Base-by-base conservation (phyloP, 1,140 invertebrate species). In the Drosophila teissieri region DNA sequence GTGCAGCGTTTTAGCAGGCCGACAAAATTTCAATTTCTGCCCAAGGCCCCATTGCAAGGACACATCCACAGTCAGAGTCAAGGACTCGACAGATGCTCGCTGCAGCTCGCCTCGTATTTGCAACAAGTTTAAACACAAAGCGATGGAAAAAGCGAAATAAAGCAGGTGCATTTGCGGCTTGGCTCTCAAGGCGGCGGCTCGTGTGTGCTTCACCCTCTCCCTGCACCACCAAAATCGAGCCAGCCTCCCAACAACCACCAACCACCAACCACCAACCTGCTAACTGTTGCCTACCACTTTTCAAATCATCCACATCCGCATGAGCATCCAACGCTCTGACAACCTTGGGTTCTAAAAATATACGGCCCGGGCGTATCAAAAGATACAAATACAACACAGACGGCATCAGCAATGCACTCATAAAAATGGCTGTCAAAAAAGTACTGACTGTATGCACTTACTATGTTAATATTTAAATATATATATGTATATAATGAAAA, bases 221-320 rank as follows among this genome's bases (percentile, higher is more conserved):
- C 46, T 37, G 55, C 60, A 55, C 58, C 44, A 10, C 51, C 36
- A 11, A 34, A 34, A 5, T 8, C 22, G 46, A 39, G 8, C 19
- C 37, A 17, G 34, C 45, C 11, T 24, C 0, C 45, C 39, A 15
- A 4, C 39, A 1, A 11, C 40, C 52, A 46, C 14, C 17, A 22
- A 49, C 27, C 34, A 27, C 22, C 14, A 54, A 53, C 55, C 65
- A 52, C 46, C 60, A 44, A 56, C 36, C 65, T 51, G 57, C 65
- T 68, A 84, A 84, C 80, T 76, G 80, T 79, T 79, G 80, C 78
- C 82, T 78, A 68, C 75, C 75, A 88, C 78, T 88, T 86, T 86
- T 86, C 62, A 89, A 88, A 88, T 89, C 84, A 88, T 78, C 79
- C 65, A 86, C 84, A 88, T 88, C 83, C 83, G 80, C 80, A 69